phyloP scores from a whole-genome alignment of 2,113 vertebrate genomes.

The Rhabdornis inornatus region DNA sequence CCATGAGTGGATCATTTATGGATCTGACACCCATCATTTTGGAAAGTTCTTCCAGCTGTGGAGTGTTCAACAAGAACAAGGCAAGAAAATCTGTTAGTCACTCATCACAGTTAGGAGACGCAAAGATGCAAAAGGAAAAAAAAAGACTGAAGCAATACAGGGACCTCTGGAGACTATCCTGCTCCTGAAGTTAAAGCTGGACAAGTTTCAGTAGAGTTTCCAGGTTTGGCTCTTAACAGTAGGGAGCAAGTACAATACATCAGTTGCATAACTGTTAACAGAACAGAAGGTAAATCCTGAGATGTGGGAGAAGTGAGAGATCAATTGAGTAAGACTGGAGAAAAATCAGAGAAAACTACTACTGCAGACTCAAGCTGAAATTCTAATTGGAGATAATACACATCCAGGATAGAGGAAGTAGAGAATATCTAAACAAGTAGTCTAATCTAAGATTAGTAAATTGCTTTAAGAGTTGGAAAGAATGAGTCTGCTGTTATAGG shows the following conservation, averaged over 20 bases:
- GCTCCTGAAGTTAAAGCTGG: neutral
- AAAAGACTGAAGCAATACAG: neutral
- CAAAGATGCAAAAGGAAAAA: neutral
- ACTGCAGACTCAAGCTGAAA: conserved; percentile 35
- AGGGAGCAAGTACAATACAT: neutral
- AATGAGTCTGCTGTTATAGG: conserved; percentile 10
- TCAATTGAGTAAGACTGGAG: neutral
- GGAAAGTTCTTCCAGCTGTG: neutral
- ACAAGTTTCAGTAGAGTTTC: neutral
- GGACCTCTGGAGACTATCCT: neutral
- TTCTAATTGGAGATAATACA: conserved; percentile 52
- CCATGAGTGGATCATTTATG: neutral
- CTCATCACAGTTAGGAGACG: neutral
- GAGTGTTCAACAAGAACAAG: neutral
- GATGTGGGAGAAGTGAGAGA: conserved; percentile 37
- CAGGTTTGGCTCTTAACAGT: neutral
- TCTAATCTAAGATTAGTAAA: conserved; percentile 58
- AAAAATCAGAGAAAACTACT: conserved; percentile 44
- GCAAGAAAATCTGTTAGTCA: neutral
- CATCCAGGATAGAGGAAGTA: conserved; percentile 2
- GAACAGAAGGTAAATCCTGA: neutral
- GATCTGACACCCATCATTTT: neutral
- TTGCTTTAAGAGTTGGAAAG: conserved; percentile 32
- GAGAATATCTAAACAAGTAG: conserved; percentile 8
- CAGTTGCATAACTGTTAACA: neutral